Evolutionary conservation across 2,888 invertebrate genomes (phyloP), one percentile per base, ranked within the genome.

Genomic region (Morpho deidamia): DNA sequence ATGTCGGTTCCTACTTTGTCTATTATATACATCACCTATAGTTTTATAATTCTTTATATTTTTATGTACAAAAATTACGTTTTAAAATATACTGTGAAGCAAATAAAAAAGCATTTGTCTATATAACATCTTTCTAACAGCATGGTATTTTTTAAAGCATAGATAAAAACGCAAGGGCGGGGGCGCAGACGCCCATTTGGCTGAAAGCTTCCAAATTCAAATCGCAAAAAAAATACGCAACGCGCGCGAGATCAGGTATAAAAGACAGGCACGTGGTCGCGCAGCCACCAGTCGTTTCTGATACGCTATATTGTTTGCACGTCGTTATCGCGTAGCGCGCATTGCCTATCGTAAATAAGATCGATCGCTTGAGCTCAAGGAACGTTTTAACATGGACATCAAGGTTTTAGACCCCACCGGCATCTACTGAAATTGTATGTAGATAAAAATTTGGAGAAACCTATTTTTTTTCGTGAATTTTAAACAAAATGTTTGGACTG

Each of bases 141-240:
- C 68, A 70, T 78, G 78, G 72, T 67, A 74, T 74, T 76, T 78
- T 81, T 66, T 66, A 65, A 65, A 62, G 61, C 44, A 58, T 60
- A 52, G 67, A 71, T 67, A 71, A 67, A 71, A 72, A 67, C 56
- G 59, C 75, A 72, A 82, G 86, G 87, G 85, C 81, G 78, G 81
- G 83, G 83, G 82, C 78, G 70, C 74, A 65, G 68, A 73, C 76
- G 77, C 78, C 80, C 83, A 83, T 82, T 80, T 81, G 77, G 81
- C 86, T 85, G 85, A 86, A 87, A 88, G 85, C 86, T 85, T 83
- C 86, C 83, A 85, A 87, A 87, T 83, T 86, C 78, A 72, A 82
- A 83, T 81, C 77, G 84, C 86, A 77, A 84, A 89, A 86, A 78
- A 86, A 83, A 87, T 82, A 76, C 78, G 82, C 84, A 78, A 81